These are phyloP conservation scores for Spheniscus humboldti DNA, from an alignment of 2,797 vertebrate genomes.

Conservation along the genomic window DNA sequence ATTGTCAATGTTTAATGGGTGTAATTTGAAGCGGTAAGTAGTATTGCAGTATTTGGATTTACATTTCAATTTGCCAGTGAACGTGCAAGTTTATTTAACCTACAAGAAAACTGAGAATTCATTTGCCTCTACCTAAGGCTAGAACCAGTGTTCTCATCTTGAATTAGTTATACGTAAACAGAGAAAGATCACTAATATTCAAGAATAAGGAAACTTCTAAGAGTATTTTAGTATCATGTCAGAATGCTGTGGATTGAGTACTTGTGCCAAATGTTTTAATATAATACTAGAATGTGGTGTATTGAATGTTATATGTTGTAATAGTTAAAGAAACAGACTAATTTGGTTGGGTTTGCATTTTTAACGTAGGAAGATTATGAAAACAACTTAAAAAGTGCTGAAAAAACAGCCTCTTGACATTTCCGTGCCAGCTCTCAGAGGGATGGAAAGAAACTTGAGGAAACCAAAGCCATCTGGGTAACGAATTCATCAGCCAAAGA, in stretches of 20 bases:
- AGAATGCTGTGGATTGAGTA: not conserved
- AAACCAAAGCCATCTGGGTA: not conserved
- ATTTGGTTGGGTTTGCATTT: not conserved
- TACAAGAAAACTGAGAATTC: not conserved
- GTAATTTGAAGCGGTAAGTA: not conserved
- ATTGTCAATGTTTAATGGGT: not conserved
- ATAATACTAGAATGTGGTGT: not conserved
- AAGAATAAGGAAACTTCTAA: not conserved
- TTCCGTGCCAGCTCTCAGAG: not conserved
- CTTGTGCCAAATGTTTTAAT: not conserved
- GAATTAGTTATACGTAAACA: not conserved
- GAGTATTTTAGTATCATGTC: not conserved
- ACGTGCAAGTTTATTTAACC: not conserved
- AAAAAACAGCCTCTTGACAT: not conserved
- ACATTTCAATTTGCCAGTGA: not conserved
- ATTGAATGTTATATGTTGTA: not conserved
- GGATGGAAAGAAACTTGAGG: not conserved
- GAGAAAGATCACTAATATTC: not conserved
- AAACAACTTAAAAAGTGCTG: fast-evolving
- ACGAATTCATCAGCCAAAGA: too few species aligned
- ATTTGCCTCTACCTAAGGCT: not conserved
- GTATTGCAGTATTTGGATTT: not conserved
- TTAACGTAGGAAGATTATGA: not conserved
- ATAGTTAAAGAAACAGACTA: not conserved
- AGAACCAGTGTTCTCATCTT: not conserved